These are phyloP conservation scores for Drosophila niveifrons DNA, from an alignment of 2,888 invertebrate genomes.

Conservation along the genomic window DNA sequence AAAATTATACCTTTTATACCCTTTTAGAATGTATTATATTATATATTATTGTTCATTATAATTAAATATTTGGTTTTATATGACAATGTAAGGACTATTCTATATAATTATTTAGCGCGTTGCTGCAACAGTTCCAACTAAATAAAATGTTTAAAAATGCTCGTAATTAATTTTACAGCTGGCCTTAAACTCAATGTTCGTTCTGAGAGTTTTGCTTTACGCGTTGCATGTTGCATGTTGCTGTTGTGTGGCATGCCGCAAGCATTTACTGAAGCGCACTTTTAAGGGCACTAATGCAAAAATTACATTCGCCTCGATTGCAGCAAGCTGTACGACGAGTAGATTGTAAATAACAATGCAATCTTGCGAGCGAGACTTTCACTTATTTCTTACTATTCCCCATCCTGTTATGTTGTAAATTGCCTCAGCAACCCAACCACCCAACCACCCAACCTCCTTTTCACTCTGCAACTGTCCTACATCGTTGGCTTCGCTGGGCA, in stretches of 20 bases:
- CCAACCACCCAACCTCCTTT: not conserved
- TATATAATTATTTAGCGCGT: no score
- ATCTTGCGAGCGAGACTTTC: constrained; percentile 24
- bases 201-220: not conserved
- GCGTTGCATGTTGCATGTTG: constrained; percentile 17
- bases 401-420: constrained; percentile 21
- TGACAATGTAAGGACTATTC: no score
- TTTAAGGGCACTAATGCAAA: constrained; percentile 30
- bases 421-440: not conserved
- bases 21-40: no score
- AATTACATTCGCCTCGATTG: constrained; percentile 11
- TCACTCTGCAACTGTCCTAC: not conserved
- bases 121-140: no score
- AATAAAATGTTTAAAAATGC: no score
- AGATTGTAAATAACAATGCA: constrained; percentile 28
- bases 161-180: no score
- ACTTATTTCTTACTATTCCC: constrained; percentile 23
- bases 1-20: no score
- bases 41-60: no score
- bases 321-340: constrained; percentile 9
- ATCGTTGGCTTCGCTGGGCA: constrained; percentile 38
- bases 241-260: constrained; percentile 28
- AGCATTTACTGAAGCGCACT: constrained; percentile 31
- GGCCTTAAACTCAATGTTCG: not conserved
- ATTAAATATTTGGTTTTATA: no score